phyloP scores from a whole-genome alignment of 2,113 vertebrate genomes.

The Labeo catla region DNA sequence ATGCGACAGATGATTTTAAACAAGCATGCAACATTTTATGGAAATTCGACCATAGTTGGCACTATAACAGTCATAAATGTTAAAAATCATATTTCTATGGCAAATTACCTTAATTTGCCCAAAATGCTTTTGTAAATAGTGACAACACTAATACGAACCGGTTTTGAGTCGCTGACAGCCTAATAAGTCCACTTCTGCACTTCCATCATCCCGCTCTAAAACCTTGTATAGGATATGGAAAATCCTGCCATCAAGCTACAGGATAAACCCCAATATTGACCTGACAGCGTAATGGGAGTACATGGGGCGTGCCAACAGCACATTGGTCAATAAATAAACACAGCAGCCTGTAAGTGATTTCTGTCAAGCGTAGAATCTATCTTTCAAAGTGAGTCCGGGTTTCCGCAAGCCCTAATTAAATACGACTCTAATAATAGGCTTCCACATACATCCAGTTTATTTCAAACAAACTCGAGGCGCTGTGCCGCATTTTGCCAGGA shows the following conservation, averaged over 20 bases:
- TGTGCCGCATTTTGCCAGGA: slow-evolving; percentile 47
- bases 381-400: slow-evolving; percentile 55
- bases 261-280: background rate
- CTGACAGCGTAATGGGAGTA: slow-evolving; percentile 40
- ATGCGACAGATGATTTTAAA: no score
- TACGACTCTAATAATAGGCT: slow-evolving; percentile 71
- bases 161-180: background rate
- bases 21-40: no score
- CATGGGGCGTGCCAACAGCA: slow-evolving; percentile 46
- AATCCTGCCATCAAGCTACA: background rate
- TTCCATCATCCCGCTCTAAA: slow-evolving; percentile 44
- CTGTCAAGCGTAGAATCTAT: slow-evolving; percentile 60
- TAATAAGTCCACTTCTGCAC: background rate
- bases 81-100: no score
- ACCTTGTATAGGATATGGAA: slow-evolving; percentile 32
- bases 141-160: background rate
- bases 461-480: slow-evolving; percentile 65
- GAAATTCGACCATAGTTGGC: no score
- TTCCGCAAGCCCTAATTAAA: slow-evolving; percentile 65
- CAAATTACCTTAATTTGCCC: no score
- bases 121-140: no score
- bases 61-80: no score
- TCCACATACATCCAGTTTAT: slow-evolving; percentile 66
- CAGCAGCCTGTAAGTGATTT: slow-evolving; percentile 58
- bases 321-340: slow-evolving; percentile 52